phyloP scores from a whole-genome alignment of 2,888 invertebrate genomes.

The Abscondita cerata region DNA sequence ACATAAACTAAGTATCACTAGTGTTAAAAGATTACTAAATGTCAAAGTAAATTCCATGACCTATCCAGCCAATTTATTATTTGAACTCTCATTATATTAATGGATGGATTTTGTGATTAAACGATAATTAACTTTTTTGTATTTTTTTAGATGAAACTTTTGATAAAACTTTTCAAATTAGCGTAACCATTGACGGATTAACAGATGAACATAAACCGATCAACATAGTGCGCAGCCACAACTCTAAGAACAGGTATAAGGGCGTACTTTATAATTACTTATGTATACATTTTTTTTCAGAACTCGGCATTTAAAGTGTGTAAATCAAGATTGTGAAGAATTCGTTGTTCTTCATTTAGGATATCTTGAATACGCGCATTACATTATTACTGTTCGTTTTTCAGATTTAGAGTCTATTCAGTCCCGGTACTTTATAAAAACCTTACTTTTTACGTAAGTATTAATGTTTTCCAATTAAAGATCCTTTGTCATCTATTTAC shows the following conservation, averaged over 20 bases:
- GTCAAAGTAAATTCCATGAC: too few species aligned
- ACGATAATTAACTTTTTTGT: too few species aligned
- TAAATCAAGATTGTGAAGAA: conserved; percentile 83
- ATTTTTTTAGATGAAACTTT: conserved; percentile 81
- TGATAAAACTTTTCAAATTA: conserved; percentile 87
- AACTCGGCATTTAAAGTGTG: conserved; percentile 83
- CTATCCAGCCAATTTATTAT: too few species aligned
- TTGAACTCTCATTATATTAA: too few species aligned
- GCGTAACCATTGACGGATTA: conserved; percentile 83
- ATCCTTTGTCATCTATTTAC: too few species aligned
- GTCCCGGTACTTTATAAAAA: conserved; percentile 84
- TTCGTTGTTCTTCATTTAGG: conserved; percentile 89
- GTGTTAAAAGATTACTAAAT: too few species aligned
- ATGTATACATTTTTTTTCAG: conserved; percentile 60
- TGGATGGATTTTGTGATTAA: too few species aligned
- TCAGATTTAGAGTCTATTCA: conserved; percentile 86
- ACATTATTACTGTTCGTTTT: conserved; percentile 84
- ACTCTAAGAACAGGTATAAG: conserved; percentile 73
- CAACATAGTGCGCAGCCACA: conserved; percentile 69
- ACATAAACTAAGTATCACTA: too few species aligned
- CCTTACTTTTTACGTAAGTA: conserved; percentile 84
- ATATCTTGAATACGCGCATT: conserved; percentile 86
- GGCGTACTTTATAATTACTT: conserved; percentile 2
- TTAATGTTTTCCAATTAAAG: conserved; percentile 3
- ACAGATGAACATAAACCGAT: conserved; percentile 76